These are phyloP conservation scores for Aphodius sticticus DNA, from an alignment of 2,888 invertebrate species.

Conservation along the genomic window DNA sequence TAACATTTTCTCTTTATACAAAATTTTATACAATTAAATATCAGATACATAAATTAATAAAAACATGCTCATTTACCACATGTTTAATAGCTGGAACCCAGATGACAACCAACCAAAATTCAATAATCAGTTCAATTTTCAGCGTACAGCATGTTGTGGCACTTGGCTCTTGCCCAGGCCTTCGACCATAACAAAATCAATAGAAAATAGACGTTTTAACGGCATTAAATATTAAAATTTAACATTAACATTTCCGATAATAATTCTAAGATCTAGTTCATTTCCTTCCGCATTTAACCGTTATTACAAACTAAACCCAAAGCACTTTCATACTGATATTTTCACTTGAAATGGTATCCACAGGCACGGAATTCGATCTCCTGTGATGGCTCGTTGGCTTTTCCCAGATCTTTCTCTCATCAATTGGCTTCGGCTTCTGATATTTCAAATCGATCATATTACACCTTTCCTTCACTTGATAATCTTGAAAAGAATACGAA, in stretches of 20 bases:
- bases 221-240: background rate
- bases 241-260: conserved; percentile 6
- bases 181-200: background rate
- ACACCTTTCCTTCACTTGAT: conserved; percentile 30
- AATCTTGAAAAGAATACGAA: conserved; percentile 29
- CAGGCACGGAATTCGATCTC: conserved; percentile 56
- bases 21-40: conserved; percentile 4
- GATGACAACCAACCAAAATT: background rate
- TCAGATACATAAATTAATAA: background rate
- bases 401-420: conserved; percentile 54
- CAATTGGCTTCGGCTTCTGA: conserved; percentile 36
- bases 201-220: background rate
- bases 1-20: background rate
- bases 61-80: background rate
- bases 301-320: conserved; percentile 38
- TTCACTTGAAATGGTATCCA: conserved; percentile 42
- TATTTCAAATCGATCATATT: conserved; percentile 31
- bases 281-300: background rate
- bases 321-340: conserved; percentile 42
- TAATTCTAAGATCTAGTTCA: background rate
- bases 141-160: background rate
- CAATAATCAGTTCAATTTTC: background rate
- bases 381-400: conserved; percentile 50
- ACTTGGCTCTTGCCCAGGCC: background rate
- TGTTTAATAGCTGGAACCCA: background rate